Base-by-base conservation (phyloP, 1,140 invertebrate species). In the Melipona quadrifasciata region DNA sequence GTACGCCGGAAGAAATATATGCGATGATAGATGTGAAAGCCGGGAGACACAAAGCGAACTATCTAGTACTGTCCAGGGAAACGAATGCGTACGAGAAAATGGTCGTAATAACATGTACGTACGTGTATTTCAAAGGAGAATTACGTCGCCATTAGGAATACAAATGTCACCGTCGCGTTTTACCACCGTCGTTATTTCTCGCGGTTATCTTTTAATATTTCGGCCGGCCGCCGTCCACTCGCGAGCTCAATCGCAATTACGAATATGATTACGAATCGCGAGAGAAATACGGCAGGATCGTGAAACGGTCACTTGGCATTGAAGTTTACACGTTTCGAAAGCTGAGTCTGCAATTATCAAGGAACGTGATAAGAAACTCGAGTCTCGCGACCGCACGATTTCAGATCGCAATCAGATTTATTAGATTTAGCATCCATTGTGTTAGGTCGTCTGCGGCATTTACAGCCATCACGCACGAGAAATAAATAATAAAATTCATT, bases 41-140 rank as follows among this genome's bases (percentile, higher is more conserved):
- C 82, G 79, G 64, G 82, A 79, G 67, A 84, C 79, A 84, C 82
- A 79, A 84, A 84, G 47, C 82, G 47, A 51, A 79, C 70, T 79
- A 71, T 67, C 67, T n/a, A 16, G 39, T 11, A 61, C 39, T 57
- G 82, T 71, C 82, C 82, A 53, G 75, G 57, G 19, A 72, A 79
- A 84, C 67, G 57, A 71, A 84, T 84, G 65, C 55, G 75, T 84
- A 71, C n/a, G 67, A 79, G 74, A 79, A 84, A 79, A 68, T 71
- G 75, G 82, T 61, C 67, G 55, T 79, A 79, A 84, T 84, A 79
- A 79, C 64, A 79, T 71, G 82, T 84, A 79, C 55, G 82, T 84
- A 79, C 39, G 14, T 83, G 64, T 67, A 68, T 84, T 84, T 64
- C 82, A 84, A 83, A 84, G 27, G n/a, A 79, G 47, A 79, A 84